phyloP scores from a whole-genome alignment of 1,140 invertebrate genomes.

The Anadara kagoshimensis region DNA sequence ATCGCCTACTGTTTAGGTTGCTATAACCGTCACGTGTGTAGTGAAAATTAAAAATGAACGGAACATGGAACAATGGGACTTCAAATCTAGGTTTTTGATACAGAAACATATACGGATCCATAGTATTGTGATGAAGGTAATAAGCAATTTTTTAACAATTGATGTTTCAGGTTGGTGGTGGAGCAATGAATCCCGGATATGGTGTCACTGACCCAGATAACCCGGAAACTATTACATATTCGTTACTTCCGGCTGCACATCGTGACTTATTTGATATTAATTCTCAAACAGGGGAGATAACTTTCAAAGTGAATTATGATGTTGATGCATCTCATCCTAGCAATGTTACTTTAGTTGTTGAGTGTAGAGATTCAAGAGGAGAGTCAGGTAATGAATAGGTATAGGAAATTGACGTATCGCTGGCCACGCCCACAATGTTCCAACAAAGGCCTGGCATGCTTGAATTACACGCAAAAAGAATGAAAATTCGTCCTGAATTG shows the following conservation, averaged over 20 bases:
- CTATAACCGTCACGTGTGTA: background rate
- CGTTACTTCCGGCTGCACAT: background rate
- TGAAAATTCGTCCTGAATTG: no score
- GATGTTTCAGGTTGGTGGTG: constrained; percentile 13
- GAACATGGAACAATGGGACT: background rate
- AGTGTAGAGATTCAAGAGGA: constrained; percentile 28
- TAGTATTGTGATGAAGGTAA: background rate
- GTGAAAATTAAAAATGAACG: background rate
- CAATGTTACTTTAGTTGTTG: constrained; percentile 29
- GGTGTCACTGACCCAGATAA: constrained; percentile 27
- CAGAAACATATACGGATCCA: background rate
- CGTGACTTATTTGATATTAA: constrained; percentile 38
- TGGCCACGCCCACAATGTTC: no score
- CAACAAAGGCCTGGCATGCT: no score
- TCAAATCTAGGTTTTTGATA: background rate
- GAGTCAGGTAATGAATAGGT: constrained; percentile 37
- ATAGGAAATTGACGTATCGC: no score
- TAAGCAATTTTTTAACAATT: background rate
- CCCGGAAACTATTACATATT: constrained; percentile 23
- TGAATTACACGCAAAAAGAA: no score
- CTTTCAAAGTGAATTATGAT: constrained; percentile 44
- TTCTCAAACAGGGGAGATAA: constrained; percentile 33
- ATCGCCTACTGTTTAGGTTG: background rate
- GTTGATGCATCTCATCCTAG: constrained; percentile 33
- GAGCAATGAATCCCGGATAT: constrained; percentile 15